phyloP scores from a whole-genome alignment of 2,113 vertebrate genomes.

The Parotia lawesii region DNA sequence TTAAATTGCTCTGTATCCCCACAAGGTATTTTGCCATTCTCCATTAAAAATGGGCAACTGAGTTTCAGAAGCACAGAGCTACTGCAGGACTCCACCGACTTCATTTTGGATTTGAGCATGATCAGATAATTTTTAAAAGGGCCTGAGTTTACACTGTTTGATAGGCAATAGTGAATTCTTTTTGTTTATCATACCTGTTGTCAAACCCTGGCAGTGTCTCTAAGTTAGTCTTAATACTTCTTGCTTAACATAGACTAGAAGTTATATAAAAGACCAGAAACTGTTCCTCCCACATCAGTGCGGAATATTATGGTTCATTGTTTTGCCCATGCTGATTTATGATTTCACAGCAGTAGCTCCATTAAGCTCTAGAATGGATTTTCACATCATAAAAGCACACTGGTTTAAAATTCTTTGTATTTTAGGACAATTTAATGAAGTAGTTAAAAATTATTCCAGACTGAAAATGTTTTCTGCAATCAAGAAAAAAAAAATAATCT shows the following conservation, averaged over 20 bases:
- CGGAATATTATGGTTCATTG: not conserved
- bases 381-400: not conserved
- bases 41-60: slow-evolving; percentile 4
- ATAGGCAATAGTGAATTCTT: not conserved
- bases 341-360: slow-evolving; percentile 3
- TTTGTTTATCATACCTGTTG: not conserved
- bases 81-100: not conserved
- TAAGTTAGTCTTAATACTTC: not conserved
- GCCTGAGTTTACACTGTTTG: not conserved
- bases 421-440: slow-evolving; percentile 13
- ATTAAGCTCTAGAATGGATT: slow-evolving; percentile 10
- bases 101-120: not conserved
- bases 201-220: not conserved
- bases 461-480: not conserved
- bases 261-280: not conserved
- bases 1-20: slow-evolving; percentile 6
- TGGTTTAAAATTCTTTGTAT: not conserved
- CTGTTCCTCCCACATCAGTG: not conserved
- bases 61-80: not conserved
- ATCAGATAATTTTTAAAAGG: not conserved
- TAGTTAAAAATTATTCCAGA: slow-evolving; percentile 8
- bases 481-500: not conserved
- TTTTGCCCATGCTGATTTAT: slow-evolving; percentile 25
- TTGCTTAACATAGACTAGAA: not conserved
- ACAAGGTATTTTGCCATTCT: slow-evolving; percentile 40